phyloP scores from a whole-genome alignment of 2,113 vertebrate species.

The Hucho hucho region DNA sequence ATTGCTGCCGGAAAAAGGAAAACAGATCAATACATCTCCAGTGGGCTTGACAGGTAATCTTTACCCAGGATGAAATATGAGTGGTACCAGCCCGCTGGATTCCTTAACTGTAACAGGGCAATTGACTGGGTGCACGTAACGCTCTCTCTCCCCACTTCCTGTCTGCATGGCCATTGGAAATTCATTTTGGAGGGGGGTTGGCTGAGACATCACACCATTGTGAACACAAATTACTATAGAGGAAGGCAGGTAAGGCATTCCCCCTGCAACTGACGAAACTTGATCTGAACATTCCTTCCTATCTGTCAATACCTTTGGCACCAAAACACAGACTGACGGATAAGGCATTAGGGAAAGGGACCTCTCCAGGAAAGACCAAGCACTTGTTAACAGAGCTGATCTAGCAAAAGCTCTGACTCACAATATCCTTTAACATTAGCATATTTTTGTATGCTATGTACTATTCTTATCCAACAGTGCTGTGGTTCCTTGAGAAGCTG shows the following conservation, averaged over 20 bases:
- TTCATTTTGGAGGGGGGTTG: constrained; percentile 33
- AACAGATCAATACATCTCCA: constrained; percentile 86
- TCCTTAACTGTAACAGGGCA: constrained; percentile 80
- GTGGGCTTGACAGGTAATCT: constrained; percentile 83
- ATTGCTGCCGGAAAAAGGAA: constrained; percentile 82
- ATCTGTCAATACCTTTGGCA: constrained; percentile 51
- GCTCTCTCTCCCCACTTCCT: constrained; percentile 55
- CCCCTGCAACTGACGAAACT: constrained; percentile 57
- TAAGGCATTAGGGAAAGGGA: constrained; percentile 36
- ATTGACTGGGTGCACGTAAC: constrained; percentile 68
- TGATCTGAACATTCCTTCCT: constrained; percentile 44
- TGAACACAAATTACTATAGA: constrained; percentile 66
- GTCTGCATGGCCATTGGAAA: constrained; percentile 47
- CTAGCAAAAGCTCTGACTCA: background rate
- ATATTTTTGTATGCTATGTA: background rate
- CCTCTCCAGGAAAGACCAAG: constrained; percentile 21
- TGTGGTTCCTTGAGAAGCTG: background rate
- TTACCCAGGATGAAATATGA: constrained; percentile 83
- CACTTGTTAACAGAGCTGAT: background rate
- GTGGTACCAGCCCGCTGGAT: constrained; percentile 72
- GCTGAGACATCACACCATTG: constrained; percentile 59
- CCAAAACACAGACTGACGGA: constrained; percentile 40
- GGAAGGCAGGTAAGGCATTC: constrained; percentile 47
- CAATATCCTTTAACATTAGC: too few relatives aligned
- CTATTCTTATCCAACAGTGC: background rate